Conservation (phyloP, 64 coral and sea anemone genomes). For the Pocillopora verrucosa region DNA sequence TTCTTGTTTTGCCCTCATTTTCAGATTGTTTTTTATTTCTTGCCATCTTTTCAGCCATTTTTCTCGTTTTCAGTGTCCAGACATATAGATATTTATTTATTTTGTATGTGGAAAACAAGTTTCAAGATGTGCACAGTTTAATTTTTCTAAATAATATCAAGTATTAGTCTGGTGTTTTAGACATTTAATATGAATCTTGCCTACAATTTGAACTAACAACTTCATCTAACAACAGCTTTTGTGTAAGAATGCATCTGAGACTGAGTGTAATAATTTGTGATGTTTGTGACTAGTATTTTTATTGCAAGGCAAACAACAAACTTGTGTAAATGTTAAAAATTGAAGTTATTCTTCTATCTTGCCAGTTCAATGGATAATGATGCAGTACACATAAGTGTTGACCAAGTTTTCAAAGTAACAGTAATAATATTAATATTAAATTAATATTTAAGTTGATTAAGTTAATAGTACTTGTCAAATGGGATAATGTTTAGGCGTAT, state of each 20-base stretch:
- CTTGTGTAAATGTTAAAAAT: neutral
- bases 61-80: neutral
- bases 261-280: neutral
- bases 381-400: neutral
- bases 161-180: neutral
- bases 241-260: neutral
- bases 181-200: neutral
- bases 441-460: constrained; percentile 3
- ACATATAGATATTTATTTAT: constrained; percentile 19
- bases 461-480: neutral
- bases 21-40: neutral
- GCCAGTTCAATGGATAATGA: neutral
- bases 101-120: constrained; percentile 2
- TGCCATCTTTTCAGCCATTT: constrained; percentile 2
- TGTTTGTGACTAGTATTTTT: neutral
- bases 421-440: neutral
- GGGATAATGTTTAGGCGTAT: neutral
- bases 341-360: neutral
- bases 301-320: neutral
- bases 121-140: neutral
- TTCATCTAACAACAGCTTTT: neutral
- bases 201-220: neutral
- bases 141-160: neutral
- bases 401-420: neutral
- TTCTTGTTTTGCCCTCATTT: neutral